Base-by-base conservation (phyloP, 2,888 invertebrate species). In the Melipona bicolor region DNA sequence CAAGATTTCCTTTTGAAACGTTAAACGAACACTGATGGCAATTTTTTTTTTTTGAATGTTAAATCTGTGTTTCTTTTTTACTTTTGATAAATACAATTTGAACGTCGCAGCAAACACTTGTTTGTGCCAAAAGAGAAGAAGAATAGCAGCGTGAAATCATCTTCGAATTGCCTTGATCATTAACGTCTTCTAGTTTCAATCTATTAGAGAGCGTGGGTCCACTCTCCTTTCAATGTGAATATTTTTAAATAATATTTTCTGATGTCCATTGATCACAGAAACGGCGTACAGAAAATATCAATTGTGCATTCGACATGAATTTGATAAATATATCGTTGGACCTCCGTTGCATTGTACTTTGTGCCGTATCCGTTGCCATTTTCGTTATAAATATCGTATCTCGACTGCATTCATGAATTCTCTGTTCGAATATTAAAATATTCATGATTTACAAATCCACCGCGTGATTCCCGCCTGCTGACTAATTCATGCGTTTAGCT, bases 271-370 rank as follows among this genome's bases (percentile, higher is more conserved):
- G 71, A 71, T 71, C 43, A 49, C 19, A 59, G n/a, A n/a, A n/a
- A n/a, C 71, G n/a, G 27, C 27, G 24, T 32, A 49, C 24, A 13
- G 24, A 36, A 71, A 24, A 21, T 19, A 59, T 59, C 13, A 24
- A 19, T 59, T 9, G 19, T 15, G 24, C 36, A 49, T 71, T 71
- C 24, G 43, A 43, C 43, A 49, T 49, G 56, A 70, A 56, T 59
- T 43, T 71, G 59, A 71, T 43, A 59, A 71, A 59, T 71, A 59
- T 43, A 71, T 27, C 59, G 32, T 24, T 24, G 19, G 43, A 71
- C 13, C 71, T 27, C 59, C 43, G 56, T 43, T 56, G 17, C n/a
- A 59, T 59, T 49, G 59, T 70, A 70, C 24, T 56, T 59, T 59
- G 43, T 27, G 19, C 15, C 4, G 11, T 19, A 19, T 9, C 24